Base-by-base conservation (phyloP, 2,888 invertebrate genomes). In the Parnassius mnemosyne region DNA sequence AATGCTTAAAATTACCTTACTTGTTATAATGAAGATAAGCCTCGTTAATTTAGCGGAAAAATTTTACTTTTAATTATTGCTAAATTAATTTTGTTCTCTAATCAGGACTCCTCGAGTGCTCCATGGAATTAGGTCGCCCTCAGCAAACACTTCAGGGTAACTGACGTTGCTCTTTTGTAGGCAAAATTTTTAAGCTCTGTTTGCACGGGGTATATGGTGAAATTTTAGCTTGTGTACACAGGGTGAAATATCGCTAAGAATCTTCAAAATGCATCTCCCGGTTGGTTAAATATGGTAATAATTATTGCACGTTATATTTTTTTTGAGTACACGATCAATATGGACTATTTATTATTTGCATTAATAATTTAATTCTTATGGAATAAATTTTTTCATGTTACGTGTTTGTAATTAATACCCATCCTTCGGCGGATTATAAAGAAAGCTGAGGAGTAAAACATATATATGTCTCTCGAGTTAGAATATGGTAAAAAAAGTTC, bases 131-230 rank as follows among this genome's bases (percentile, higher is more conserved):
- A 54, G 62, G 62, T 62, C 62, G 71, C 67, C 72, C 69, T 72
- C 66, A 56, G 71, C 77, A 78, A 77, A 74, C 76, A 75, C 73
- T 76, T 54, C 64, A 62, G 60, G 63, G 60, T 67, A 59, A 61
- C 70, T 69, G 71, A 71, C 71, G 66, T 50, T 69, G 73, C 73
- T 71, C 71, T 72, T 76, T 75, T 69, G 20, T 10, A 42, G 51
- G 53, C 7, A 50, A 53, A 42, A 62, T 58, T 57, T 60, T 64
- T 60, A 57, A 58, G 62, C 50, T 58, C 53, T 58, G 50, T 62
- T 62, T 62, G 44, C 53, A 50, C 50, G 42, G 55, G 56, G 50
- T 34, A 34, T 34, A 34, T 34, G 34, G 34, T 51, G 46, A 56
- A 61, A 61, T 61, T 61, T 61, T 41, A 52, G 47, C 25, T 50